Evolutionary conservation across 2,797 vertebrate genomes (phyloP), one percentile per base, ranked within the genome.

Genomic region (Gila robusta): DNA sequence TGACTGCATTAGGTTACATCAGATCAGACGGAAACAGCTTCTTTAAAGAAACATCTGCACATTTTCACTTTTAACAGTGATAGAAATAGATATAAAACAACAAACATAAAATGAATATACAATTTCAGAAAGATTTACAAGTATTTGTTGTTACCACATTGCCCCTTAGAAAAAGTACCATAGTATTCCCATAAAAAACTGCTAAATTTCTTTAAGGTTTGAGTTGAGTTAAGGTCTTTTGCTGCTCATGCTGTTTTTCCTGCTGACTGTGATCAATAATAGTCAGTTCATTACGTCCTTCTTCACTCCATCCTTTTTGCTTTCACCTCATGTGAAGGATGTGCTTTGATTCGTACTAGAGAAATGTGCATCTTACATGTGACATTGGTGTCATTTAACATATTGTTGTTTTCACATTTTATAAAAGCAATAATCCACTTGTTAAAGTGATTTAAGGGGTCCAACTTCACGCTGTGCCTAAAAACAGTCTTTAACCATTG

Each of bases 251-350:
- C 76, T 41, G 76, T 79, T 79, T 39, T 16, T 79, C 26, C 59
- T 66, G 78, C 39, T 79, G 39, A 66, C 39, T 32, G n/a, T n/a
- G 76, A 79, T 66, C 78, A 32, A 79, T 79, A 79, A 32, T 4
- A 66, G 59, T 47, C 39, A 28, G n/a, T 79, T 66, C 23, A 26
- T 62, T 16, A 77, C 14, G 1, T 19, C 37, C 16, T 11, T 37
- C 37, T 59, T 78, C 52, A n/a, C 32, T 56, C 49, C 35, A 19
- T n/a, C 52, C 52, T 78, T 39, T 54, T 26, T 10, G 23, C 54
- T 59, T 62, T 35, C 1, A 12, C 17, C 54, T 79, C 76, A 39
- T 37, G 35, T 12, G 17, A 76, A 28, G 49, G 10, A 41, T 2
- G 10, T 11, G 6, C 26, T 52, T 52, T 16, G 28, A 59, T 35